Base-by-base conservation (phyloP, 2,888 invertebrate species). In the Andrena camellia region DNA sequence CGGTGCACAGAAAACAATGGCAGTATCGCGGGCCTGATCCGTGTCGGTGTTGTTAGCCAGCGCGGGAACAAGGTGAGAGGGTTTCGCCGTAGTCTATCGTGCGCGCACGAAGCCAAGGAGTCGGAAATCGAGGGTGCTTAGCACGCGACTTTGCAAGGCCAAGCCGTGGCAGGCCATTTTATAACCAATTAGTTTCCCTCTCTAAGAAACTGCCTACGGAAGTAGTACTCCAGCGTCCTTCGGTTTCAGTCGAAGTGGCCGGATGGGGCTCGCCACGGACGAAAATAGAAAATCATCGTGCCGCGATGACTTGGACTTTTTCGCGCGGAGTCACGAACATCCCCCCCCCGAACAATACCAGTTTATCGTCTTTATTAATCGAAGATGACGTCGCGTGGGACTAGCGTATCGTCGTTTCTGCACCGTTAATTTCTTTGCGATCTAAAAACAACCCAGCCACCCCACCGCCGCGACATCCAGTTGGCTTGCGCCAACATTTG, bases 151-250 rank as follows among this genome's bases (percentile, higher is more conserved):
- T 85, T 71, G 83, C 88, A 86, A 89, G 88, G 89, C 85, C 86
- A 86, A 85, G 86, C 83, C 67, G 85, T 76, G 68, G 86, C 86
- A 88, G 87, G 86, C 88, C 90, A 88, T 90, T 92, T 90, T 87
- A 91, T 87, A 89, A 90, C 85, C 88, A 90, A 91, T 91, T 91
- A 92, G 87, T 89, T 89, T 87, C 83, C 86, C 84, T 86, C 86
- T 83, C 79, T 76, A 78, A 83, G 82, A 88, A 88, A 88, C 68
- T 88, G 85, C 85, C 81, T 76, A 87, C 78, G 67, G 52, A 75
- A 79, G 77, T 69, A 63, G 70, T 84, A 68, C 81, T 77, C 59
- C 35, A 63, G 52, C 63, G 77, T 82, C 86, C 84, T 83, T 87
- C 80, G 80, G 17, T 48, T 42, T 42, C 52, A 73, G 35, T 76